Percentiles rank a stretch among this genome's conserved stretches.
phyloP scores from a whole-genome alignment of 2,113 vertebrate genomes.

The Uria aalge region DNA sequence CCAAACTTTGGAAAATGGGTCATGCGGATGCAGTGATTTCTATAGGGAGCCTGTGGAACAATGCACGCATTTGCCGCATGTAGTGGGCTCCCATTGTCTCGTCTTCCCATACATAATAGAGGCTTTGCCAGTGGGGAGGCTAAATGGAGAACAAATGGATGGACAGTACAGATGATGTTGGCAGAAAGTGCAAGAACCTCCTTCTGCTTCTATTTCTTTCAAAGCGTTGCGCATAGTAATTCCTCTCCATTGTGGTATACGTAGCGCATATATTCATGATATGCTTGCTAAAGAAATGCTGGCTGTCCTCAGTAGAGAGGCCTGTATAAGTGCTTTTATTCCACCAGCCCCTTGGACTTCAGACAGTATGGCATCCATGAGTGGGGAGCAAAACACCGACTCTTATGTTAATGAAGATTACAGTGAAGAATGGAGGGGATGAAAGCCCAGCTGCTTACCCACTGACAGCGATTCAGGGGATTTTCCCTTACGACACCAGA shows the following conservation, averaged over 20 bases:
- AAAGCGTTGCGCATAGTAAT: slow-evolving; percentile 8
- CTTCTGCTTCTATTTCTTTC: background rate
- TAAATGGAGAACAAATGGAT: background rate
- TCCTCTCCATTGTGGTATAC: background rate
- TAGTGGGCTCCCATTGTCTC: background rate
- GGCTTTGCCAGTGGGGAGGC: background rate
- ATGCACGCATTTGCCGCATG: fast-evolving
- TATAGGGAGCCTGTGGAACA: background rate
- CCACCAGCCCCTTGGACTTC: background rate
- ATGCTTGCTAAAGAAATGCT: background rate
- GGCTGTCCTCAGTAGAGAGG: background rate
- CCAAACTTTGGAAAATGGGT: background rate
- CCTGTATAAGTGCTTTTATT: background rate
- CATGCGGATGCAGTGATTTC: background rate
- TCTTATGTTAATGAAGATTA: slow-evolving; percentile 59
- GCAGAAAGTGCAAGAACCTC: slow-evolving; percentile 20
- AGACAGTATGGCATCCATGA: slow-evolving; percentile 7
- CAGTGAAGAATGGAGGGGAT: slow-evolving; percentile 21
- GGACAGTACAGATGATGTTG: background rate
- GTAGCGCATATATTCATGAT: background rate
- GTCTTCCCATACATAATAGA: background rate
- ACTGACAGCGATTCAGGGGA: background rate
- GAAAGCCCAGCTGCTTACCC: background rate
- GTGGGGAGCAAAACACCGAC: background rate
- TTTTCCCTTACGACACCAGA: background rate